Evolutionary conservation across 2,797 vertebrate genomes (phyloP).

Genomic region (Nannoperca australis): DNA sequence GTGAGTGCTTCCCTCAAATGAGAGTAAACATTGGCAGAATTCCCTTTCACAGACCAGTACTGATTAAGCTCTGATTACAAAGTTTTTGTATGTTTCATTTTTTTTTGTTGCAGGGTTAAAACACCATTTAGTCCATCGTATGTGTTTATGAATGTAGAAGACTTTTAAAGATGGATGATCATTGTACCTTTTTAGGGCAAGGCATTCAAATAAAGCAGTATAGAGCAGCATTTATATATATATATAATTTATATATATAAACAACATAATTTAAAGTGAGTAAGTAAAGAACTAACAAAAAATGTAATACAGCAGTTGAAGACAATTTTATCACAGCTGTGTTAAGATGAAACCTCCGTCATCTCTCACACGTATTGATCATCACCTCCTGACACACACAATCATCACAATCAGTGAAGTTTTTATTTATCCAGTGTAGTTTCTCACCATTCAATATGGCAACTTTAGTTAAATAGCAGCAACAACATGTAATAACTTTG

Average conservation of each 20-base stretch:
- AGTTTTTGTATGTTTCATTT: neutral
- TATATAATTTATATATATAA: neutral
- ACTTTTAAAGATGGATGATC: neutral
- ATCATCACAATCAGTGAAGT: neutral
- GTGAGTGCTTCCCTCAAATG: constrained; percentile 80
- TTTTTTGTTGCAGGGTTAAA: neutral
- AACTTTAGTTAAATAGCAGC: neutral
- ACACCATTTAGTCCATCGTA: neutral
- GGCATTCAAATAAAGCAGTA: neutral
- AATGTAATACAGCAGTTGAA: neutral
- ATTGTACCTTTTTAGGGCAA: neutral
- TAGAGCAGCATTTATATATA: no score
- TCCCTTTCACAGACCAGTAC: constrained; percentile 6
- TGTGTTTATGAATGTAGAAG: neutral
- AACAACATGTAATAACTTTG: constrained; percentile 13
- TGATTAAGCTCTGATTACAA: constrained; percentile 30
- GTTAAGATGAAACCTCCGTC: neutral
- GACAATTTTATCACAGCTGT: neutral
- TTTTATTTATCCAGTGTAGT: neutral
- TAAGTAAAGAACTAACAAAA: neutral
- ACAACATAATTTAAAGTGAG: neutral
- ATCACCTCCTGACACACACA: neutral
- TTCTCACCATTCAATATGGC: neutral
- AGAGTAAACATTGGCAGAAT: constrained; percentile 48
- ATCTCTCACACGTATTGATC: neutral